phyloP scores from a whole-genome alignment of 2,113 vertebrate genomes.

The Callionymus lyra region DNA sequence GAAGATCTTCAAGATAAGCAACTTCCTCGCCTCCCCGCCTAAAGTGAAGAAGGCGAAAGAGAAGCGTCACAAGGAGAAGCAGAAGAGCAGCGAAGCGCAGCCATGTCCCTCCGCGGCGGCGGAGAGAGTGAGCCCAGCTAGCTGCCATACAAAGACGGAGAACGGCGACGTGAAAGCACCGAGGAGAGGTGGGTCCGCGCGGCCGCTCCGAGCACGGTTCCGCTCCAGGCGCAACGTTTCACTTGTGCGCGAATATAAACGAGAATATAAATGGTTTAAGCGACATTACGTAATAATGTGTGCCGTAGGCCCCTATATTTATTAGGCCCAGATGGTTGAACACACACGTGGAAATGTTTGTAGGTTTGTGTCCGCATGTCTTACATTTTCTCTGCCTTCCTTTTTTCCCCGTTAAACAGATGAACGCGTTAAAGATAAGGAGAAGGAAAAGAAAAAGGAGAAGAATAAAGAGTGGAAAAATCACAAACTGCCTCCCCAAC shows the following conservation, averaged over 20 bases:
- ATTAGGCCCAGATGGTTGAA: slow-evolving; percentile 49
- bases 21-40: slow-evolving; percentile 58
- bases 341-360: slow-evolving; percentile 59
- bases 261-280: neutral
- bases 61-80: slow-evolving; percentile 78
- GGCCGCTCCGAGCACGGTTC: rapidly evolving
- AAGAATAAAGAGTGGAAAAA: slow-evolving; percentile 81
- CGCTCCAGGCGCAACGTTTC: neutral
- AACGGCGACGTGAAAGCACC: slow-evolving; percentile 57
- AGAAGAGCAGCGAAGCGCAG: slow-evolving; percentile 63
- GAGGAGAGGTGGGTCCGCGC: slow-evolving; percentile 46
- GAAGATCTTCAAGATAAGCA: slow-evolving; percentile 70
- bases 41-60: slow-evolving; percentile 77
- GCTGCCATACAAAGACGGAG: slow-evolving; percentile 66
- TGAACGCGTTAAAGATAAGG: slow-evolving; percentile 76
- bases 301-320: slow-evolving; percentile 41
- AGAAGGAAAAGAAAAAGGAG: slow-evolving; percentile 76
- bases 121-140: slow-evolving; percentile 58
- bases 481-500: slow-evolving; percentile 78
- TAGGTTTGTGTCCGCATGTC: slow-evolving; percentile 7
- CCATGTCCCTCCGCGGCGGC: slow-evolving; percentile 42
- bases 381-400: slow-evolving; percentile 2
- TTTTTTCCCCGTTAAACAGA: slow-evolving; percentile 59
- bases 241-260: rapidly evolving
- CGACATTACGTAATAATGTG: slow-evolving; percentile 19